These are phyloP conservation scores for Mastomys coucha DNA, from an alignment of 2,113 vertebrate species.

Conservation along the genomic window DNA sequence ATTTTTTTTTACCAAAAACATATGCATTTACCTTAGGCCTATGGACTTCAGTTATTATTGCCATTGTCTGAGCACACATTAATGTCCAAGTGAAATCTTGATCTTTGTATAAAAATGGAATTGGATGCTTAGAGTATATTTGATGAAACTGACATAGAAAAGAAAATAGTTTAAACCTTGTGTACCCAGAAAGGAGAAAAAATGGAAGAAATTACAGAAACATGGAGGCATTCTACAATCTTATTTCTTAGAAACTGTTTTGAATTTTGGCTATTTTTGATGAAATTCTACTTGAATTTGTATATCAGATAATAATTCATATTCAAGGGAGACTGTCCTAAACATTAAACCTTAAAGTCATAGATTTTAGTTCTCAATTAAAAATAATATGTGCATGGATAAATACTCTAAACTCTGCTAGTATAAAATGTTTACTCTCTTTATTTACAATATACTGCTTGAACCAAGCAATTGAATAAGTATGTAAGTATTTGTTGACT, in stretches of 20 bases:
- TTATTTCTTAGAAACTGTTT: conserved; percentile 54
- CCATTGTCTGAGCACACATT: background rate
- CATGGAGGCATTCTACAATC: background rate
- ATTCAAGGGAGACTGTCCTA: background rate
- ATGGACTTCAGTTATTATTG: background rate
- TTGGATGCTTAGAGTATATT: conserved; percentile 7
- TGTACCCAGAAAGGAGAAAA: background rate
- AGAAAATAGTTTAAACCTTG: conserved; percentile 16
- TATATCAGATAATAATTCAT: conserved; percentile 18
- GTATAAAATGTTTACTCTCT: background rate
- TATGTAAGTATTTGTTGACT: conserved; percentile 13
- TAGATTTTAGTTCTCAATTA: background rate
- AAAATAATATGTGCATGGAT: background rate
- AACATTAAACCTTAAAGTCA: conserved; percentile 38
- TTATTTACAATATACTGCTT: background rate
- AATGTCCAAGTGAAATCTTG: conserved; percentile 15
- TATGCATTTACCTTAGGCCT: background rate
- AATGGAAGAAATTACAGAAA: background rate
- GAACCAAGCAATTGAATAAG: background rate
- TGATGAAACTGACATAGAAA: conserved; percentile 12
- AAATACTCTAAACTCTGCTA: background rate
- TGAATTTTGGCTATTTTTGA: conserved; percentile 16
- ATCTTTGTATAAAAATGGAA: conserved; percentile 32
- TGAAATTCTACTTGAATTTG: conserved; percentile 42
- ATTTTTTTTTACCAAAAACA: conserved; percentile 5